Evolutionary conservation across 2,888 invertebrate species (phyloP).

Genomic region (Ichneumoninae sp.): DNA sequence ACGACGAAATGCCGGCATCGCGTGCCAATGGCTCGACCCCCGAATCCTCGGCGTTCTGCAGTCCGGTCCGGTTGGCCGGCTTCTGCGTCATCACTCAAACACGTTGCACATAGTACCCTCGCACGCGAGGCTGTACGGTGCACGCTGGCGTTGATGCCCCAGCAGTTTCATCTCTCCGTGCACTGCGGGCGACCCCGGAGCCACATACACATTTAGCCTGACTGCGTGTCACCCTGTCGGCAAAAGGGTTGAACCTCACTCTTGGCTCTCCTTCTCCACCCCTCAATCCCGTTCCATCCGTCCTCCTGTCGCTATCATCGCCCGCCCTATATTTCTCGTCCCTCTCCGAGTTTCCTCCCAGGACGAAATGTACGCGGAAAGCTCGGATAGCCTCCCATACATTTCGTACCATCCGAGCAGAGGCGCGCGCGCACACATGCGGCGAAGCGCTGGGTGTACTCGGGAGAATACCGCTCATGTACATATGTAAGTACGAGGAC

Average conservation of each 20-base stretch:
- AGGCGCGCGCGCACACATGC: background rate
- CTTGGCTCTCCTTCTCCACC: background rate
- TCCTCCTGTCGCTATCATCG: constrained; percentile 22
- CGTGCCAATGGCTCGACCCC: background rate
- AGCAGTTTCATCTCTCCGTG: constrained; percentile 31
- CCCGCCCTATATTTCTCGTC: constrained; percentile 21
- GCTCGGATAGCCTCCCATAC: constrained; percentile 5
- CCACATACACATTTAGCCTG: constrained; percentile 56
- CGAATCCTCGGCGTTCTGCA: background rate
- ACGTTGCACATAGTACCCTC: background rate
- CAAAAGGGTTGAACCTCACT: constrained; percentile 40
- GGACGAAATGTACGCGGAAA: constrained; percentile 23
- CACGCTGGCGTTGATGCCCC: constrained; percentile 1
- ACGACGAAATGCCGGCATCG: background rate
- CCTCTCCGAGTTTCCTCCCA: background rate
- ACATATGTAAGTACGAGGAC: constrained; percentile 5
- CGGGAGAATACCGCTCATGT: constrained; percentile 1
- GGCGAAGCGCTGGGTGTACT: background rate
- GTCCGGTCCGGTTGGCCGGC: background rate
- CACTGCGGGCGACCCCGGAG: constrained; percentile 16
- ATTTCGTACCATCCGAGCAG: background rate
- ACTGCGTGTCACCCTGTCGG: constrained; percentile 52
- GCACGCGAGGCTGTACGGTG: background rate
- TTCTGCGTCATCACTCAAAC: constrained; percentile 24
- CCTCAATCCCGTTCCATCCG: constrained; percentile 18